Base-by-base conservation (phyloP, 2,888 invertebrate genomes). In the Pammene aurita region DNA sequence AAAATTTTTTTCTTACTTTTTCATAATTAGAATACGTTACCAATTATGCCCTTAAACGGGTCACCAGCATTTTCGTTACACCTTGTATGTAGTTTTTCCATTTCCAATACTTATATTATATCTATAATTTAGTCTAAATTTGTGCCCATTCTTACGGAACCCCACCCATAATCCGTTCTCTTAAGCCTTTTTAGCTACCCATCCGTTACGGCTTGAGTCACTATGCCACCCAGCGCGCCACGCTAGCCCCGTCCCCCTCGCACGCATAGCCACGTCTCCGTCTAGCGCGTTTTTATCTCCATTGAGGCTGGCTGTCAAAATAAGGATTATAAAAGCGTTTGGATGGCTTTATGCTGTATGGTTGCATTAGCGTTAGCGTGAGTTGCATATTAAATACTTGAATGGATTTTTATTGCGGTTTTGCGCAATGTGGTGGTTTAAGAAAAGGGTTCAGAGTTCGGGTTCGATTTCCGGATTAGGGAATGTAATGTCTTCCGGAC, bases 251-350 rank as follows among this genome's bases (percentile, higher is more conserved):
- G 0, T 84, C 85, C 75, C 84, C 57, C 44, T 85, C 80, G 9
- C n/a, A 9, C 56, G 18, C 46, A 63, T 70, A 65, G 54, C 14
- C 18, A 57, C 34, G 54, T 71, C 72, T 13, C 64, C 35, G 35
- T 68, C 64, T 9, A 7, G n/a, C 60, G 46, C 85, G 88, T 89
- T 89, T 89, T 84, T 84, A 78, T 78, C 81, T 84, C 83, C 88
- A 90, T 90, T 91, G 88, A 90, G 87, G 87, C 87, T 87, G 84
- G 88, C 90, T 92, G 92, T 92, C 92, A 92, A 92, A 92, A 92
- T 92, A 92, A 92, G 89, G 90, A 91, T 92, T 91, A 90, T 90
- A 90, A 89, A 87, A 90, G 86, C 80, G 80, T 86, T 87, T 86
- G 91, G 85, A 89, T 74, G 76, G 80, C 11, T 44, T 87, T 83